Evolutionary conservation across 2,888 invertebrate species (phyloP).

Genomic region (Bombyx huttoni): DNA sequence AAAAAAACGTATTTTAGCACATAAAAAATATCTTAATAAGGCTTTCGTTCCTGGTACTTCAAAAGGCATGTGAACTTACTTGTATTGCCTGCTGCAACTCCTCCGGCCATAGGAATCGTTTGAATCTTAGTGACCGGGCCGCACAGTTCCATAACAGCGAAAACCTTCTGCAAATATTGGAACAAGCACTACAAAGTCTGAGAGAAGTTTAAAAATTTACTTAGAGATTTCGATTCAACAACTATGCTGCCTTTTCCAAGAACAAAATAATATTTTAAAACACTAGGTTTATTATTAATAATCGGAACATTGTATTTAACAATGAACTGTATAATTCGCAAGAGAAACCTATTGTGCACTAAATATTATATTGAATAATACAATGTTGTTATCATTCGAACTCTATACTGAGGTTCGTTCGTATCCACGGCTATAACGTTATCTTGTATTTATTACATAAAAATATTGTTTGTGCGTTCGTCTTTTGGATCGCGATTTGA

Average conservation of each 20-base stretch:
- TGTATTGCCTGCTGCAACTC: constrained; percentile 20
- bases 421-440: not conserved
- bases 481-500: too few relatives aligned
- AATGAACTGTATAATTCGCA: not conserved
- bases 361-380: constrained; percentile 2
- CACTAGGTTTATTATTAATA: constrained; percentile 1
- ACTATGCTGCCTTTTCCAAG: not conserved
- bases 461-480: too few relatives aligned
- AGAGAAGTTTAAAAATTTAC: not conserved
- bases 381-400: not conserved
- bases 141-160: constrained; percentile 86
- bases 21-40: too few relatives aligned
- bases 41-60: too few relatives aligned
- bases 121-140: constrained; percentile 85
- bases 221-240: not conserved
- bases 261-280: constrained; percentile 11
- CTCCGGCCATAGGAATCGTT: constrained; percentile 71
- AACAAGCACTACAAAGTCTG: not conserved
- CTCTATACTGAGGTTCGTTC: not conserved
- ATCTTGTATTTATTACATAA: not conserved
- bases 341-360: not conserved
- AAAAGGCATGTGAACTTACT: constrained; percentile 23
- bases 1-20: too few relatives aligned
- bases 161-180: constrained; percentile 75
- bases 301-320: not conserved